Base-by-base conservation (phyloP, 2,797 vertebrate genomes). In the Hemitrygon akajei region DNA sequence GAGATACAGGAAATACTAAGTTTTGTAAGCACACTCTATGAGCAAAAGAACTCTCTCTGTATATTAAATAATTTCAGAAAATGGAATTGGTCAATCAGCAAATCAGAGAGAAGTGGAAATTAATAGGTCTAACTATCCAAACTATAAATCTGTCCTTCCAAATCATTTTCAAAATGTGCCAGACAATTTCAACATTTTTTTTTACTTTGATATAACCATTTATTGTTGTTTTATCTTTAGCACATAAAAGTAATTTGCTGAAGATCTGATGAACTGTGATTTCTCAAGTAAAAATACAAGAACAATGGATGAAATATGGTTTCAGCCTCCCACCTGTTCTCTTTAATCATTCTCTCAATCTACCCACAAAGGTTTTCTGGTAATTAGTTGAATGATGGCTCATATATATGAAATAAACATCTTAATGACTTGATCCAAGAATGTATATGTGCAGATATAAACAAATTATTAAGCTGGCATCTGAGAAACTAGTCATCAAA, bases 391-490 rank as follows among this genome's bases (percentile, higher is more conserved):
- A 92, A 75, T 27, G 69, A 73, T 73, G 66, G 66, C 71, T 30
- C 12, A 47, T 73, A 73, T 25, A 22, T 47, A 76, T 71, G 73
- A 93, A 75, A n/a, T 30, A 93, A 9, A 75, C 71, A 73, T 93
- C 71, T 75, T 56, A 75, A 93, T 75, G 73, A 75, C 34, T n/a
- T 89, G 34, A 89, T 34, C 34, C 34, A 10, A 56, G 11, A 56
- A 56, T 40, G 56, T 76, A 93, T n/a, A 76, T 75, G n/a, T 40
- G 71, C 40, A 76, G 22, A 93, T 76, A 76, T 73, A 73, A 73
- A 93, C 91, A 47, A 75, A 93, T 56, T 93, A 93, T 56, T 76
- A 47, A 93, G 71, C 66, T 75, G 84, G 89, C 69, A 92, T 69
- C 91, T 73, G 66, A 73, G 91, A 93, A 73, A 47, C 66, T 10